Conservation (phyloP, 2,888 invertebrate genomes). For the Galerucella pusilla region DNA sequence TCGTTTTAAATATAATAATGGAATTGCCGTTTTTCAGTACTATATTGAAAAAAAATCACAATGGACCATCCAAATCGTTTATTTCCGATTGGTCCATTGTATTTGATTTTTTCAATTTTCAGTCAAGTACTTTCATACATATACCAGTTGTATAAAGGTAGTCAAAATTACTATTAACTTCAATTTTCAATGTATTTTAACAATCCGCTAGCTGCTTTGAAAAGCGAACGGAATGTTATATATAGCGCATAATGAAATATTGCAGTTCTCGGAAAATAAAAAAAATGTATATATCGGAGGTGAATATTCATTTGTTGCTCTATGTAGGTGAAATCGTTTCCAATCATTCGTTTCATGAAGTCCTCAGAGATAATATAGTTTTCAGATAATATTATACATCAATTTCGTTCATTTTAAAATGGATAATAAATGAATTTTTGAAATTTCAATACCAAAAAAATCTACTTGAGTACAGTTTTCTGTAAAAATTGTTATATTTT, state of each 20-base stretch:
- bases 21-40: background rate
- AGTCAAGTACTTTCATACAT: background rate
- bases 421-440: too few relatives aligned
- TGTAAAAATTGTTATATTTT: too few relatives aligned
- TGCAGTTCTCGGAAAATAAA: background rate
- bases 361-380: background rate
- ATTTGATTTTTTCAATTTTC: conserved; percentile 8
- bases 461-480: too few relatives aligned
- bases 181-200: conserved; percentile 2
- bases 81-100: conserved; percentile 13
- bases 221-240: background rate
- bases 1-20: background rate
- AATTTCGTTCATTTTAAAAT: too few relatives aligned
- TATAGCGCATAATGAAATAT: background rate
- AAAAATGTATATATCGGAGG: background rate
- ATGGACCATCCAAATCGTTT: conserved; percentile 3
- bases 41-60: conserved; percentile 6
- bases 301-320: background rate
- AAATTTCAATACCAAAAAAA: too few relatives aligned
- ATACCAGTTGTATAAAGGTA: background rate
- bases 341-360: background rate
- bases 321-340: too few relatives aligned
- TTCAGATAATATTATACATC: background rate
- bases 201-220: background rate
- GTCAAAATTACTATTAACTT: conserved; percentile 5